Conservation (phyloP, 1,140 invertebrate genomes). For the Nymphalis io region DNA sequence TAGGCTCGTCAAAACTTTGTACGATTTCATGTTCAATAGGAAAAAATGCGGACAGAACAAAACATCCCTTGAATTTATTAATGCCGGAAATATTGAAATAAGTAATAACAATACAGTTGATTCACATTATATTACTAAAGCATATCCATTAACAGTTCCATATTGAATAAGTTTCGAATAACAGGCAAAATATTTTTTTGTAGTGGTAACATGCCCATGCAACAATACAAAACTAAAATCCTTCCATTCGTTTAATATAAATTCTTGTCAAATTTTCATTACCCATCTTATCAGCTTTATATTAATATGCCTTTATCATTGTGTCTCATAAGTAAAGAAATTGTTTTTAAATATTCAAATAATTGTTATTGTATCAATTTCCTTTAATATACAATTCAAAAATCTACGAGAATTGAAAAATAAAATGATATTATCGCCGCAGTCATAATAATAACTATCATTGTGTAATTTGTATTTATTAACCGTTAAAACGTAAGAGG, state of each 20-base stretch:
- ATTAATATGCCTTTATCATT: background rate
- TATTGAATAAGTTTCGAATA: background rate
- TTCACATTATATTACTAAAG: no score
- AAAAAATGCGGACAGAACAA: background rate
- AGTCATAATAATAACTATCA: slow-evolving; percentile 54
- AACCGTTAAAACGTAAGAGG: slow-evolving; percentile 62
- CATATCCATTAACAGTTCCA: no score
- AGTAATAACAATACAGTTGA: no score
- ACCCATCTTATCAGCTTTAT: slow-evolving; percentile 25
- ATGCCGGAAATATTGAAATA: background rate
- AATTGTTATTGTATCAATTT: no score
- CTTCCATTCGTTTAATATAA: slow-evolving; percentile 57
- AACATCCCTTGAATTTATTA: background rate
- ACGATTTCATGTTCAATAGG: slow-evolving; percentile 18
- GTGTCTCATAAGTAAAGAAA: background rate
- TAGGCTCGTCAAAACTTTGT: slow-evolving; percentile 13
- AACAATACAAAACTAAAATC: slow-evolving; percentile 35
- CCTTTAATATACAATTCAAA: background rate
- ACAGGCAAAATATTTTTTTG: background rate
- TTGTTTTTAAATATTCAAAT: background rate
- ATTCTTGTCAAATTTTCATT: slow-evolving; percentile 62
- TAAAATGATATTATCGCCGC: background rate
- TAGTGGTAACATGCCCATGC: slow-evolving; percentile 7
- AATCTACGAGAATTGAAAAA: background rate
- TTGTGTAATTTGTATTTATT: slow-evolving; percentile 71